These are phyloP conservation scores for Xanthostigma xanthostigma DNA, from an alignment of 2,888 invertebrate genomes.

Conservation along the genomic window DNA sequence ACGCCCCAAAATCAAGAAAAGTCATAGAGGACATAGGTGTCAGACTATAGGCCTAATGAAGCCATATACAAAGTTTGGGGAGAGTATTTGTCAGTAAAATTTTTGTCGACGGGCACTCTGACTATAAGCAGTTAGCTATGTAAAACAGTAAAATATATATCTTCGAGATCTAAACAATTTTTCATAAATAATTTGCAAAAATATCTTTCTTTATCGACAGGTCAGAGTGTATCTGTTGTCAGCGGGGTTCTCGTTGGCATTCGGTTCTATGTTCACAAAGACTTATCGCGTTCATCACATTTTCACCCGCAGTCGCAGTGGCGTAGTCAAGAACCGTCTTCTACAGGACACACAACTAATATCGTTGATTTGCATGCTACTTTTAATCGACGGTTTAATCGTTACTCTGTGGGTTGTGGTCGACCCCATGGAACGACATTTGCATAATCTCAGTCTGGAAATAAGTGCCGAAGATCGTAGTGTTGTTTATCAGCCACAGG, in stretches of 20 bases:
- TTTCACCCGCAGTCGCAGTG: constrained; percentile 69
- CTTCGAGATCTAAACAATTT: constrained; percentile 1
- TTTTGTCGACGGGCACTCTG: no score
- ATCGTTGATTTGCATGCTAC: constrained; percentile 63
- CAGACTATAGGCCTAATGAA: no score
- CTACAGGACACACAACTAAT: constrained; percentile 82
- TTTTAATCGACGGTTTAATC: constrained; percentile 69
- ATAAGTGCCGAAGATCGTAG: constrained; percentile 62
- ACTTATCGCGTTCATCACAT: constrained; percentile 85
- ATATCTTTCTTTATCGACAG: constrained; percentile 33
- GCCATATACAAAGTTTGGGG: no score
- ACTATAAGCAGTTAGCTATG: no score
- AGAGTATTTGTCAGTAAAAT: no score
- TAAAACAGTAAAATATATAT: background rate
- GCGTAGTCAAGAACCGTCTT: constrained; percentile 76
- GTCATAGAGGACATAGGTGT: no score
- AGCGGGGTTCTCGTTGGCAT: constrained; percentile 80
- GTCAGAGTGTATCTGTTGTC: constrained; percentile 76
- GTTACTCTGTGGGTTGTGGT: constrained; percentile 71
- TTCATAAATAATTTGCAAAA: constrained; percentile 1
- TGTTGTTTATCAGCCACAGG: constrained; percentile 76
- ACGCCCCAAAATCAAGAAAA: no score
- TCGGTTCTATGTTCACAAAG: constrained; percentile 91
- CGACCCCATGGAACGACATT: constrained; percentile 76
- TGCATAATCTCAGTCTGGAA: constrained; percentile 69